Percentiles rank a stretch among this genome's conserved stretches.
Conservation (phyloP, 37 sponge, comb jelly and placozoan species). For the Spongilla lacustris region DNA sequence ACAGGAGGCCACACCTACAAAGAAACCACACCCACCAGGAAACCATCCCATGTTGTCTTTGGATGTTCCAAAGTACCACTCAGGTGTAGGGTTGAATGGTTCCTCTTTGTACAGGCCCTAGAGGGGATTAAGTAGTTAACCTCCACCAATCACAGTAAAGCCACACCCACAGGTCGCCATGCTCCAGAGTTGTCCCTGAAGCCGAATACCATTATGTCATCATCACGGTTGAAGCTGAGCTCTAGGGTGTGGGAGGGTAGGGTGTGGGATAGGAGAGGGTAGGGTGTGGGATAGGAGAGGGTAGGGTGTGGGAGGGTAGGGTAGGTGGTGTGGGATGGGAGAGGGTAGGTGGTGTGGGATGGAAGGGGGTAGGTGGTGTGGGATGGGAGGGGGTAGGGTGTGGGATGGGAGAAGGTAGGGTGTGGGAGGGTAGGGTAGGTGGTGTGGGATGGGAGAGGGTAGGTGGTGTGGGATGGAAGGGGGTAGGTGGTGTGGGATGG, state of each 20-base stretch:
- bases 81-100: constrained; percentile 75
- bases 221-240: constrained; percentile 65
- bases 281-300: neutral
- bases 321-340: neutral
- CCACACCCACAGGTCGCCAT: constrained; percentile 70
- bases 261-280: neutral
- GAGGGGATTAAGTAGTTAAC: neutral
- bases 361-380: too few relatives aligned
- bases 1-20: neutral
- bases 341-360: neutral
- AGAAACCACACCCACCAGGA: constrained; percentile 54
- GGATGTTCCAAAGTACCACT: constrained; percentile 74
- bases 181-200: constrained; percentile 36
- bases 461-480: neutral
- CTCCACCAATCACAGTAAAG: neutral
- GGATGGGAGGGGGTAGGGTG: neutral
- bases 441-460: neutral
- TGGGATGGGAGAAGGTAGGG: neutral
- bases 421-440: neutral
- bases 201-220: constrained; percentile 63
- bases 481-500: neutral
- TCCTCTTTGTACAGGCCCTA: constrained; percentile 77
- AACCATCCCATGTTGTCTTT: constrained; percentile 77
- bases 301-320: neutral
- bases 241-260: constrained; percentile 22